Evolutionary conservation across 2,797 vertebrate species (phyloP).

Genomic region (Melanotaenia maccullochi): DNA sequence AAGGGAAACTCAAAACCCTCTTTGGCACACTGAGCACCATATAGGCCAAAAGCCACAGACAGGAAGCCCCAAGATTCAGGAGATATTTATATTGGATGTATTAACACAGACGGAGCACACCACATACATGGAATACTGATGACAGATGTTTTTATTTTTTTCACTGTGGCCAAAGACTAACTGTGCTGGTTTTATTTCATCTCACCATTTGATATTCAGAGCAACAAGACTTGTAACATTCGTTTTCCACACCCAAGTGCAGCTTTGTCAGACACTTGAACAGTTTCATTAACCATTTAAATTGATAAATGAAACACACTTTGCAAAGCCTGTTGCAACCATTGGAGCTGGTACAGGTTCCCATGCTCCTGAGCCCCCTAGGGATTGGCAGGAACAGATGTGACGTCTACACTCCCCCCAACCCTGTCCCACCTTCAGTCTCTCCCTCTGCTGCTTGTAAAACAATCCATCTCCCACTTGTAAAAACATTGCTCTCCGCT

Average conservation of each 20-base stretch:
- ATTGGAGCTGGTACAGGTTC: constrained; percentile 62
- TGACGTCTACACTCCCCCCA: constrained; percentile 72
- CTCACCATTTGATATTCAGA: constrained; percentile 9
- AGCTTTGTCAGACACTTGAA: constrained; percentile 6
- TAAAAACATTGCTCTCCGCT: constrained; percentile 66
- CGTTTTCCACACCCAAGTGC: not conserved
- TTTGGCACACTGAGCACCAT: constrained; percentile 53
- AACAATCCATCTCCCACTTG: constrained; percentile 73
- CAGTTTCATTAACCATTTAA: constrained; percentile 32
- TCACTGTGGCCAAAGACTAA: constrained; percentile 8
- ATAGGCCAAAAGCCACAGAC: constrained; percentile 61
- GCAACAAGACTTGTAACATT: constrained; percentile 15
- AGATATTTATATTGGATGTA: constrained; percentile 59
- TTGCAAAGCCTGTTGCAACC: constrained; percentile 52
- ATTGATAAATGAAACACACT: constrained; percentile 63
- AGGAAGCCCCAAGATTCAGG: constrained; percentile 55
- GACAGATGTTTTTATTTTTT: constrained; percentile 64
- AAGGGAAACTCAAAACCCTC: constrained; percentile 71
- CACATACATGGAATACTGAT: constrained; percentile 48
- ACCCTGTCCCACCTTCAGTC: constrained; percentile 24
- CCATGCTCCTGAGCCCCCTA: constrained; percentile 60
- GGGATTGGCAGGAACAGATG: constrained; percentile 84
- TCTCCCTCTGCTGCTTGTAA: constrained; percentile 65
- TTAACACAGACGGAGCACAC: constrained; percentile 37
- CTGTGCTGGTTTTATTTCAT: constrained; percentile 38